Conservation (phyloP, 2,797 vertebrate species). For the Holocentrus rufus region DNA sequence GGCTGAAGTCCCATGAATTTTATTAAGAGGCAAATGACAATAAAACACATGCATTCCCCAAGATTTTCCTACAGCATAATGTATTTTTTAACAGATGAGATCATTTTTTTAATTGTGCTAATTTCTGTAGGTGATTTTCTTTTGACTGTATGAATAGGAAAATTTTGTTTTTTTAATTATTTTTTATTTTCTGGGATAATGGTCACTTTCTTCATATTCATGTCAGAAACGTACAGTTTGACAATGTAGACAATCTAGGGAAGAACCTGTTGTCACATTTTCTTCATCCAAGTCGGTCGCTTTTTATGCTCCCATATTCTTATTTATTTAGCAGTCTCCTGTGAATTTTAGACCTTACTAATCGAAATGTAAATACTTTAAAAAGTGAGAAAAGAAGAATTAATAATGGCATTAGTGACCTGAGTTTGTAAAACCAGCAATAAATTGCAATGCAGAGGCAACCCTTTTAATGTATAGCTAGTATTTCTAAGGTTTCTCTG, state of each 20-base stretch:
- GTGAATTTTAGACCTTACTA: slow-evolving; percentile 82
- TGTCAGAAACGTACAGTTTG: slow-evolving; percentile 34
- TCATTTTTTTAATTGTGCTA: slow-evolving; percentile 52
- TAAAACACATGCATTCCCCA: slow-evolving; percentile 17
- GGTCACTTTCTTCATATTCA: slow-evolving; percentile 67
- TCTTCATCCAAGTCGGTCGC: slow-evolving; percentile 82
- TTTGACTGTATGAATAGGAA: slow-evolving; percentile 36
- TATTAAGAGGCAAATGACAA: slow-evolving; percentile 25
- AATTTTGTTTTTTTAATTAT: not conserved
- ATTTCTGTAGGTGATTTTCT: slow-evolving; percentile 54
- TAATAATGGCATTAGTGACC: slow-evolving; percentile 86
- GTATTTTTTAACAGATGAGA: slow-evolving; percentile 52
- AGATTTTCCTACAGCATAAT: slow-evolving; percentile 30
- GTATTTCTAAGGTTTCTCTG: slow-evolving; percentile 81
- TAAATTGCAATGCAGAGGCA: slow-evolving; percentile 88
- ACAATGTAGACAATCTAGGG: slow-evolving; percentile 76
- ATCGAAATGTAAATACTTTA: slow-evolving; percentile 89
- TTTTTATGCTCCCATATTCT: slow-evolving; percentile 80
- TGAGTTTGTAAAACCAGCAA: slow-evolving; percentile 88
- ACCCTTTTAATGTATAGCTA: slow-evolving; percentile 85
- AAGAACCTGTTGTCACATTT: slow-evolving; percentile 56
- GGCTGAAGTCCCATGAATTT: slow-evolving; percentile 17
- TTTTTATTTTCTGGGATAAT: slow-evolving; percentile 43
- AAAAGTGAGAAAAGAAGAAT: slow-evolving; percentile 62
- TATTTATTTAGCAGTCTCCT: slow-evolving; percentile 86